Evolutionary conservation across 2,888 invertebrate genomes (phyloP).

Genomic region (Cephus runcator): DNA sequence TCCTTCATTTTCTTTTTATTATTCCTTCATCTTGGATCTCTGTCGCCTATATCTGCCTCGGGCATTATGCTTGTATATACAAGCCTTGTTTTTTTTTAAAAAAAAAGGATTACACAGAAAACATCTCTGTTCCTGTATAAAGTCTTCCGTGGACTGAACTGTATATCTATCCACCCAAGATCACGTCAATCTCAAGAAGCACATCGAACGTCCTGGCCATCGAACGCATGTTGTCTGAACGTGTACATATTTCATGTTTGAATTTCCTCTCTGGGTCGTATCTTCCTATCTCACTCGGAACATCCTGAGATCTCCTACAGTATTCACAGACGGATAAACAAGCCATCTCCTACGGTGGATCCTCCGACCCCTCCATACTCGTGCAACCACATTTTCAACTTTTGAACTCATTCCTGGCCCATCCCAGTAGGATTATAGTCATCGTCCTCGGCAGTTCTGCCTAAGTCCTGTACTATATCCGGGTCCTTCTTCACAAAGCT

Average conservation of each 20-base stretch:
- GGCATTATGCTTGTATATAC: not conserved
- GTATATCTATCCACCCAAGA: not conserved
- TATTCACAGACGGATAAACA: not conserved
- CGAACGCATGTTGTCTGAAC: not conserved
- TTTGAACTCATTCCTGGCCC: not conserved
- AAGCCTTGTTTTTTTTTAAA: no score
- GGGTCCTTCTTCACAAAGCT: no score
- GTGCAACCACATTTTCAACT: not conserved
- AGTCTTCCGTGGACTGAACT: not conserved
- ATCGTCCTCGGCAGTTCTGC: no score
- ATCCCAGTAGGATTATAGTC: not conserved
- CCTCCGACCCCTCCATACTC: not conserved
- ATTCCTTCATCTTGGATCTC: not conserved
- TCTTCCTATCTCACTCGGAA: not conserved
- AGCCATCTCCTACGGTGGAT: not conserved
- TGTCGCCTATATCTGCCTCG: not conserved
- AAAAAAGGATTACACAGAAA: not conserved
- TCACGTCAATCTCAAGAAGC: not conserved
- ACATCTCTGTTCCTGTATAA: not conserved
- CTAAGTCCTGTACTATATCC: no score
- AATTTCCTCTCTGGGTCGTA: not conserved
- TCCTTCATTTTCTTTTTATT: not conserved
- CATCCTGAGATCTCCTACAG: not conserved
- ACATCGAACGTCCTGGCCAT: not conserved
- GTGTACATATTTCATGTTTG: not conserved